These are phyloP conservation scores for Pachliopta kotzebuea DNA, from an alignment of 2,888 invertebrate species.

Conservation along the genomic window DNA sequence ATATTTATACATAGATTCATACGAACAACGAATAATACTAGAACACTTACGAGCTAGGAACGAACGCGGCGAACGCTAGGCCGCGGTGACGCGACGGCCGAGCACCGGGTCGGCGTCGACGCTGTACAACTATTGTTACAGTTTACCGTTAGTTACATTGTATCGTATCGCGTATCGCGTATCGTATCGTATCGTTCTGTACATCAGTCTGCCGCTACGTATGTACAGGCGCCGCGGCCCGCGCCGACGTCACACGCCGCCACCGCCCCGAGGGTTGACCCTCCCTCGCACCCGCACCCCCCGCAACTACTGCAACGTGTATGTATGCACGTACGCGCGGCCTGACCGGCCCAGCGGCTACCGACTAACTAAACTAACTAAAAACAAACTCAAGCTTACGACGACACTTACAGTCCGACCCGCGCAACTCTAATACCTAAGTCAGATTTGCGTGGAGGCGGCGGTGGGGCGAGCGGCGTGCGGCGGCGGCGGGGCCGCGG, in stretches of 20 bases:
- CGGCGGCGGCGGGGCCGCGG: conserved; percentile 46
- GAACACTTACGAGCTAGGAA: conserved; percentile 74
- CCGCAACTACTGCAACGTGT: conserved; percentile 27
- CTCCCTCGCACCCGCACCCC: neutral
- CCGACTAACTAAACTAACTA: conserved; percentile 59
- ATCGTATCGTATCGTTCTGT: conserved; percentile 66
- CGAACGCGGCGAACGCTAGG: conserved; percentile 65
- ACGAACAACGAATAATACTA: conserved; percentile 81
- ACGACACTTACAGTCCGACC: conserved; percentile 4
- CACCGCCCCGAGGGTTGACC: conserved; percentile 34
- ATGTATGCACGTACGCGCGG: conserved; percentile 34
- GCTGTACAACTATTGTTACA: conserved; percentile 72
- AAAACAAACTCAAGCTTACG: conserved; percentile 20
- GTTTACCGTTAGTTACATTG: conserved; percentile 50
- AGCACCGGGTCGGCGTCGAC: conserved; percentile 66
- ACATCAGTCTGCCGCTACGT: conserved; percentile 73
- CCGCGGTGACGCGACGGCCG: conserved; percentile 69
- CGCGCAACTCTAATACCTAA: conserved; percentile 35
- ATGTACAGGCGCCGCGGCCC: conserved; percentile 55
- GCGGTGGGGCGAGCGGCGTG: conserved; percentile 32
- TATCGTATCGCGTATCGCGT: conserved; percentile 48
- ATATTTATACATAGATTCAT: conserved; percentile 80
- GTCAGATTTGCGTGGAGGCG: conserved; percentile 42
- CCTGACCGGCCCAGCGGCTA: conserved; percentile 34
- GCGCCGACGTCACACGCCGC: neutral